These are phyloP conservation scores for Lasioglossum leucozonium DNA, from an alignment of 2,888 invertebrate genomes.

Conservation along the genomic window DNA sequence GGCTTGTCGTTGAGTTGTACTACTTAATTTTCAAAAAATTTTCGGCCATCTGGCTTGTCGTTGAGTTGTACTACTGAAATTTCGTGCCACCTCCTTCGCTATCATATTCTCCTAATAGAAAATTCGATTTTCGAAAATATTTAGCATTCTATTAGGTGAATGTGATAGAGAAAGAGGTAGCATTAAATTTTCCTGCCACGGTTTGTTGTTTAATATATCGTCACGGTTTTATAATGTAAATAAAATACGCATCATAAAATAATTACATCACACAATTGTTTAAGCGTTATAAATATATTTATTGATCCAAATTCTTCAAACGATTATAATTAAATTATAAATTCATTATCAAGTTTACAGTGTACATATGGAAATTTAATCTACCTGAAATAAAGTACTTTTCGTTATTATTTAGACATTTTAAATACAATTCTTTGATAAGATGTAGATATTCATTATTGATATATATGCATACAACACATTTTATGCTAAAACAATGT, in stretches of 20 bases:
- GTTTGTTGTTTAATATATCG: background rate
- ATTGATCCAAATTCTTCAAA: background rate
- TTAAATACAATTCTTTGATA: background rate
- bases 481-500: background rate
- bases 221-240: background rate
- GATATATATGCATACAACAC: conserved; percentile 10
- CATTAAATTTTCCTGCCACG: too few species aligned
- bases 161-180: too few species aligned
- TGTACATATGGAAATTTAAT: background rate
- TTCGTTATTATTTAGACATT: background rate
- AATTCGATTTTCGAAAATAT: too few species aligned
- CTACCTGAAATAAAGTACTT: background rate
- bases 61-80: too few species aligned
- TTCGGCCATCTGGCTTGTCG: too few species aligned
- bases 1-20: too few species aligned
- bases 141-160: too few species aligned
- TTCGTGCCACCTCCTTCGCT: too few species aligned
- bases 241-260: background rate
- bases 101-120: too few species aligned
- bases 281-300: conserved; percentile 7
- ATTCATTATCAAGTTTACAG: conserved; percentile 1
- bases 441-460: background rate
- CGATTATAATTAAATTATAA: background rate
- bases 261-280: background rate
- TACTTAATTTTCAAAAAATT: too few species aligned